Evolutionary conservation across 2,888 invertebrate genomes (phyloP).

Genomic region (Troilus luridus): DNA sequence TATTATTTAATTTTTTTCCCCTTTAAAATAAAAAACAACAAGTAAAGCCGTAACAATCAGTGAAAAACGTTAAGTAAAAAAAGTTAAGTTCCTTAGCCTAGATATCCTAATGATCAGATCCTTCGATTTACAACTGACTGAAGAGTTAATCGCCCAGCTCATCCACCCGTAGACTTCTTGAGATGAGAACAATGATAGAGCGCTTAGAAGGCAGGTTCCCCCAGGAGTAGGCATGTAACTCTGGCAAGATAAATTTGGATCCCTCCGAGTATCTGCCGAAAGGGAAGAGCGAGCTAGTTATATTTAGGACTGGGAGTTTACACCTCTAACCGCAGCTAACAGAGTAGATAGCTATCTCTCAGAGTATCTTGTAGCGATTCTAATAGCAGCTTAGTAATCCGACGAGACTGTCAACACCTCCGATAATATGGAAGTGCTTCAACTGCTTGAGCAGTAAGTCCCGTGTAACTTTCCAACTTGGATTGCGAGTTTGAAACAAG

Average conservation of each 20-base stretch:
- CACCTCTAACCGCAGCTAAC: not conserved
- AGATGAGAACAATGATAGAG: slow-evolving; percentile 5
- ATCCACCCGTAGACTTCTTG: not conserved
- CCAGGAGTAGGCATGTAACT: not conserved
- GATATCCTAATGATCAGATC: not conserved
- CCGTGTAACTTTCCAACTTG: not conserved
- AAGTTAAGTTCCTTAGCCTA: too few relatives aligned
- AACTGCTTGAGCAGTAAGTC: not conserved
- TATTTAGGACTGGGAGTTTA: slow-evolving; percentile 18
- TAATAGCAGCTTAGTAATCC: not conserved
- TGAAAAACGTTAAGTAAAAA: too few relatives aligned
- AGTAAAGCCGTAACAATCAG: too few relatives aligned
- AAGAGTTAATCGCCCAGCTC: not conserved
- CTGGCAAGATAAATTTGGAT: slow-evolving; percentile 28
- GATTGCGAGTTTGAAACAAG: not conserved
- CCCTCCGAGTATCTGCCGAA: not conserved
- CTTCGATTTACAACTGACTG: not conserved
- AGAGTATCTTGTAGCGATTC: not conserved
- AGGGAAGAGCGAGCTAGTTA: not conserved
- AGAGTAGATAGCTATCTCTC: not conserved
- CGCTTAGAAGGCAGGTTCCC: not conserved
- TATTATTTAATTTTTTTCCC: too few relatives aligned
- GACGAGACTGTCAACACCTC: not conserved
- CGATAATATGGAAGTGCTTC: not conserved
- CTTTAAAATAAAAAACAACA: too few relatives aligned